Percentiles rank a stretch among this genome's conserved stretches.
These are phyloP conservation scores for Sebastiscus tertius DNA, from an alignment of 2,797 vertebrate genomes.

Conservation along the genomic window DNA sequence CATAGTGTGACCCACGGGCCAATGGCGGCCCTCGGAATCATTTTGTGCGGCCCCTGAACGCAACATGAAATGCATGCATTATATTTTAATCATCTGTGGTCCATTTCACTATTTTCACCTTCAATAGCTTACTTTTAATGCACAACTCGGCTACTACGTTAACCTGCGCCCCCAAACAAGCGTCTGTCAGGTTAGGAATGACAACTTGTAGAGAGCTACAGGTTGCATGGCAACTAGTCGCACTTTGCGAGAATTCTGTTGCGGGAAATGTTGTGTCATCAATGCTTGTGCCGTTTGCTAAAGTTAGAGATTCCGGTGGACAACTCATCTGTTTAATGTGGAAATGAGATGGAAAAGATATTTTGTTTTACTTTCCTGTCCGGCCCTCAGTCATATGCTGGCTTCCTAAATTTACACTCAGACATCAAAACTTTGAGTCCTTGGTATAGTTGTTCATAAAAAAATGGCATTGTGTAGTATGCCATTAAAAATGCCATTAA, in stretches of 20 bases:
- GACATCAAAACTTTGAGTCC: too few species aligned
- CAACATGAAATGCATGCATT: background rate
- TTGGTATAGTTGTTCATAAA: too few species aligned
- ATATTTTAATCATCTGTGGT: rapidly evolving
- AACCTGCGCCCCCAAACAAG: background rate
- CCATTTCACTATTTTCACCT: background rate
- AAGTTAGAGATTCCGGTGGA: too few species aligned
- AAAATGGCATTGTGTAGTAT: too few species aligned
- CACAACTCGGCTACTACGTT: too few species aligned
- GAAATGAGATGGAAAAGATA: too few species aligned
- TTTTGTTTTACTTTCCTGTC: too few species aligned
- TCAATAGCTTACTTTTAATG: background rate
- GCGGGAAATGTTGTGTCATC: background rate
- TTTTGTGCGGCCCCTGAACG: background rate
- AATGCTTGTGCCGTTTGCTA: background rate
- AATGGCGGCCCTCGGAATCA: background rate
- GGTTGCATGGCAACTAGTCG: background rate
- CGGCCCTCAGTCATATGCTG: too few species aligned
- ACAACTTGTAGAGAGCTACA: background rate
- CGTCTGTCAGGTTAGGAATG: background rate
- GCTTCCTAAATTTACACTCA: too few species aligned
- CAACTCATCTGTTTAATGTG: too few species aligned
- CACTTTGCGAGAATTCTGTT: background rate
- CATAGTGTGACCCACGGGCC: background rate
- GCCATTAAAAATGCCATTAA: too few species aligned